A percentile compares a stretch with the other conserved stretches of the same genome.
Conservation (phyloP, 2,888 invertebrate genomes). For the Spicauda simplicius region DNA sequence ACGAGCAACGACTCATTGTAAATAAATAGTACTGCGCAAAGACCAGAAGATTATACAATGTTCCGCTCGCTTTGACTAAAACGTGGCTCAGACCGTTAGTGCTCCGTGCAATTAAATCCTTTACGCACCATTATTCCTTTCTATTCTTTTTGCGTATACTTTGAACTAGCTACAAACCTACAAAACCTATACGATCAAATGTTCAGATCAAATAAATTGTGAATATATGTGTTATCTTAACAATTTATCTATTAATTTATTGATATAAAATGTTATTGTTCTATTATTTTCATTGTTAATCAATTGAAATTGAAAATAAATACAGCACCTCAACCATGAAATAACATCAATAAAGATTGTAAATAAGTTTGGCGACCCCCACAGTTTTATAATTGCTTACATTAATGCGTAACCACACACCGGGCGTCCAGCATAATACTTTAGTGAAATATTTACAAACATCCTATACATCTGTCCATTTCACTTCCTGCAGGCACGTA, state of each 20-base stretch:
- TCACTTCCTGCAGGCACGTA: conserved; percentile 11
- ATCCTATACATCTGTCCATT: conserved; percentile 15
- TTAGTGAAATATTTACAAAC: conserved; percentile 30
- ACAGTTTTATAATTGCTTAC: conserved; percentile 14
- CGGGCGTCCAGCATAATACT: neutral
- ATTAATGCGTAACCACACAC: conserved; percentile 22
- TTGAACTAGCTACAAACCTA: neutral
- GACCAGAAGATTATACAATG: conserved; percentile 3
- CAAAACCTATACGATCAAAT: no score
- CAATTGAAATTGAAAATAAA: neutral
- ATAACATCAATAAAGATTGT: neutral
- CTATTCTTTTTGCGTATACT: neutral
- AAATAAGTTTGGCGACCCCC: conserved; percentile 14
- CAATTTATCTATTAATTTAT: no score
- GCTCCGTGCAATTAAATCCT: conserved; percentile 40
- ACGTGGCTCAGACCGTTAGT: conserved; percentile 8
- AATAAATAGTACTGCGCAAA: conserved; percentile 2
- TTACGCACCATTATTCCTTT: conserved; percentile 39
- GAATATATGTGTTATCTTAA: no score
- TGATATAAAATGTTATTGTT: no score
- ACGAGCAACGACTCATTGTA: neutral
- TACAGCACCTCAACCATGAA: no score
- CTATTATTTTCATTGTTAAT: neutral
- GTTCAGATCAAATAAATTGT: no score
- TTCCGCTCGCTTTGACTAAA: conserved; percentile 7